Evolutionary conservation across 1,140 invertebrate species (phyloP), one percentile per base, ranked within the genome.

Genomic region (Akabosia matsudoensis): DNA sequence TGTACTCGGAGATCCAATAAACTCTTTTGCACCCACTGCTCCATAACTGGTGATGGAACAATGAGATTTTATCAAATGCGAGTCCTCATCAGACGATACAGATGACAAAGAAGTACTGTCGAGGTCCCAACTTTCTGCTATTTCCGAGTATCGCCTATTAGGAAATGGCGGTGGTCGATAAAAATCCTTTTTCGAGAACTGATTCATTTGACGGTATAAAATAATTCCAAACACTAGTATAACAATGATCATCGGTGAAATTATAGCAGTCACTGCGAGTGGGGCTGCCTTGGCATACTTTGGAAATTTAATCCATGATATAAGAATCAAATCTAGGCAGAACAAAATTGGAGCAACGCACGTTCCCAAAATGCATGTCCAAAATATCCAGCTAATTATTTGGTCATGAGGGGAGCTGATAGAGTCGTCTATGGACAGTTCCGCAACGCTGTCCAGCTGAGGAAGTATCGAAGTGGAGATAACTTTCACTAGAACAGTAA

Each of bases 251-350:
- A 79, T 18, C 0, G 74, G 74, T 28, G 37, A 1, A 4, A 79
- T 71, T 4, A 79, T 78, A 1, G 54, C 73, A 3, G 74, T 76
- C 16, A 76, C 76, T 14, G 74, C 79, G 1, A 72, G 18, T n/a
- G 74, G 73, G 28, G 79, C 79, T 74, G 73, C 71, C n/a, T 64
- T 73, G 10, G 76, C 13, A 51, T 67, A 56, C 18, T 34, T 22
- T 24, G 31, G 28, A 56, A 76, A 79, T 31, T 79, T 75, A 16
- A 79, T 76, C 79, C 79, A 79, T 0, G 74, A 33, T 45, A 79
- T 51, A 0, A 79, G 33, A 73, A 78, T 78, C 1, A 79, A n/a
- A 70, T 79, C 79, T 0, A 77, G 2, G n/a, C 74, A 74, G 56
- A 79, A 79, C 13, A 79, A 33, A 70, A 75, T 31, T 31, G 79